Evolutionary conservation across 2,888 invertebrate species (phyloP), one percentile per base, ranked within the genome.

Genomic region (Cosmorhoe ocellata): DNA sequence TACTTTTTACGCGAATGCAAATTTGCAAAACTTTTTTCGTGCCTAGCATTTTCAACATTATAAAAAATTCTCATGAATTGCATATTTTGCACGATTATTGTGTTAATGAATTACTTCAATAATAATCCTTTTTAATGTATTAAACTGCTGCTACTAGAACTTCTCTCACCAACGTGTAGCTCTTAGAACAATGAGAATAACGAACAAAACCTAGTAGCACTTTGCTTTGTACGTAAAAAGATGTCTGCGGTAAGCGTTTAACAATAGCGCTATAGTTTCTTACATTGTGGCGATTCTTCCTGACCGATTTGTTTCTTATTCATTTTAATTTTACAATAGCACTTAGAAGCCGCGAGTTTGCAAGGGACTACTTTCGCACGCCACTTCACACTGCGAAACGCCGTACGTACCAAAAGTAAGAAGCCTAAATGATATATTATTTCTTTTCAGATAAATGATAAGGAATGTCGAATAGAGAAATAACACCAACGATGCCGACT

Each of bases 281-380:
- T 84, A 84, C 85, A 81, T 81, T 86, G 85, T 86, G 77, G 70
- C 87, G 66, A 73, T 71, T 76, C 79, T 81, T 84, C 71, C 73
- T 72, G 67, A 70, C 73, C 63, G 71, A 80, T 78, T 82, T 73
- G 66, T 78, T 84, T 76, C 73, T 71, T 67, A 63, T 72, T 73
- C 67, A 68, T 75, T 68, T 63, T 34, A 61, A 64, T 69, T 71
- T 53, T 8, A 71, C 64, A 48, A 71, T 84, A 72, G 64, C 69
- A 39, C 81, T 87, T 70, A 31, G 65, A 61, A 59, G 72, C 76
- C 71, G 61, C 71, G 59, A 71, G 49, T 56, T 60, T 67, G 40
- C 13, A 63, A 79, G 7, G 24, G 6, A 7, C 7, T 7, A 6
- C 24, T 24, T 24, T 24, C 24, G 3, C 24, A 24, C 24, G 24